These are phyloP conservation scores for Gambusia affinis DNA, from an alignment of 2,113 vertebrate genomes.

Conservation along the genomic window DNA sequence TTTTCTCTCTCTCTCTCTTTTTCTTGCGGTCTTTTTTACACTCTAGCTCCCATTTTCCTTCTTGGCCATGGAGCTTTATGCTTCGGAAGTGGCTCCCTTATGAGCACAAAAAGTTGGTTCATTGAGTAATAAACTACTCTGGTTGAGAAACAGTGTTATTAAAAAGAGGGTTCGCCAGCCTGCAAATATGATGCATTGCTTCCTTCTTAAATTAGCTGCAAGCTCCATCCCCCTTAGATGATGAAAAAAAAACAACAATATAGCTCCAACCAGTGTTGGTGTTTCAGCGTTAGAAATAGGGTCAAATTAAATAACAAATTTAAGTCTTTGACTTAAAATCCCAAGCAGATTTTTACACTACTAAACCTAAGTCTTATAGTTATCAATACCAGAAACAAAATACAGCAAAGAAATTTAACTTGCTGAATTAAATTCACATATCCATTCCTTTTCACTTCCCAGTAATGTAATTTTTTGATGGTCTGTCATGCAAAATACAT, in stretches of 20 bases:
- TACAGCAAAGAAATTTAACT: not conserved
- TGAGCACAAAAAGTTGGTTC: constrained; percentile 33
- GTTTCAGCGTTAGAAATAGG: constrained; percentile 65
- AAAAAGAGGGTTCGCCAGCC: constrained; percentile 33
- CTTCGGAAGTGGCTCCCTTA: constrained; percentile 60
- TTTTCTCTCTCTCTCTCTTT: constrained; percentile 27
- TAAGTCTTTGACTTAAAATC: not conserved
- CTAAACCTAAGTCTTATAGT: not conserved
- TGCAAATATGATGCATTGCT: constrained; percentile 51
- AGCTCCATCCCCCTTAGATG: constrained; percentile 24
- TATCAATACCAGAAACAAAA: not conserved
- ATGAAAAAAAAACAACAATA: constrained; percentile 12
- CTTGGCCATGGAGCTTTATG: constrained; percentile 58
- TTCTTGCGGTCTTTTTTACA: constrained; percentile 41
- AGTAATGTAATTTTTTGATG: not conserved
- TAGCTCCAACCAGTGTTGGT: constrained; percentile 62
- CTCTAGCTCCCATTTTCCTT: constrained; percentile 51
- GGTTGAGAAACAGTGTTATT: constrained; percentile 39
- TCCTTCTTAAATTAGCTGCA: constrained; percentile 45
- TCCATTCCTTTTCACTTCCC: not conserved
- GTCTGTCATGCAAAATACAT: not conserved
- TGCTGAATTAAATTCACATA: not conserved
- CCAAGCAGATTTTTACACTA: not conserved
- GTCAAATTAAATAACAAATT: not conserved
- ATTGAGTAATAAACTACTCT: constrained; percentile 35